Base-by-base conservation (phyloP, 2,797 vertebrate genomes). In the Acanthurus tractus region DNA sequence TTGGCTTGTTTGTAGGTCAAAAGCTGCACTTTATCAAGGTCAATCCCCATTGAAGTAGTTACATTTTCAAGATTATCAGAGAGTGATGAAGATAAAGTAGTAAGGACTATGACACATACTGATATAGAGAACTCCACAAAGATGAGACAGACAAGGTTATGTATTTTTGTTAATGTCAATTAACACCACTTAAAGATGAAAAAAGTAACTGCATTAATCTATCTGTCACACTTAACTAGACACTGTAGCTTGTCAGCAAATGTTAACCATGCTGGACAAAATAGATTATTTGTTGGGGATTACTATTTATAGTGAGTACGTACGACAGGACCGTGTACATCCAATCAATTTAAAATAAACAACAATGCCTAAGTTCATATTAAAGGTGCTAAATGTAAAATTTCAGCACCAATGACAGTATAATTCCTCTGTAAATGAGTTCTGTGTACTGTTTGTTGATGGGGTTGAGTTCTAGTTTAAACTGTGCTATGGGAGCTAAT, bases 1-100 rank as follows among this genome's bases (percentile, higher is more conserved):
- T 87, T 63, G 38, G 10, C 40, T 81, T 79, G 63, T 82, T 80
- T 73, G 25, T 63, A 36, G 79, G 50, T 81, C 63, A 13, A 25
- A 58, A 49, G 50, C 4, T 50, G 20, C 22, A 22, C 62, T 64
- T 58, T 77, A 58, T 57, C 9, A 45, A 57, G 50, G 49, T 74
- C 70, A 72, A 34, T 56, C 25, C 25, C 54, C 44, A 45, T 20
- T 70, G 3, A 11, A 59, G 23, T 22, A 69, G 68, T 68, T 34
- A 13, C 25, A 49, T 79, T 76, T 81, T 70, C 71, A 55, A 44
- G 44, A 63, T 78, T 67, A 79, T 82, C 55, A 44, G 34, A 38
- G 2, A 29, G 14, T 61, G 66, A 15, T 36, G 15, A 56, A 36
- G 63, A 82, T 78, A 81, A 54, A 58, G 50, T 66, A 46, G 63